Conservation (phyloP, 2,797 vertebrate species). For the Novumbra hubbsi region DNA sequence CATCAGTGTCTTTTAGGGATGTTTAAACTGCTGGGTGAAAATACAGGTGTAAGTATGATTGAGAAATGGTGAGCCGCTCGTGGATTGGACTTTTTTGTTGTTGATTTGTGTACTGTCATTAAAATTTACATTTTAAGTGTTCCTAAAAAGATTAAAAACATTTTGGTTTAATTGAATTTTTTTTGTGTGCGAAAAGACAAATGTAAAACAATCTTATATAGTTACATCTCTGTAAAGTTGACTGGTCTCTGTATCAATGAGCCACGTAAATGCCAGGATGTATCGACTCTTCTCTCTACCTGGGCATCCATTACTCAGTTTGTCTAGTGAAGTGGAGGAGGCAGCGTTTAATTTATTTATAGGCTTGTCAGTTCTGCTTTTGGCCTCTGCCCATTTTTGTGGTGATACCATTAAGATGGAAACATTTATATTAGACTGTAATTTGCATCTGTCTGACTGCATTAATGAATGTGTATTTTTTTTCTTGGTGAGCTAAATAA, state of each 20-base stretch:
- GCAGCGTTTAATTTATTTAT: constrained; percentile 17
- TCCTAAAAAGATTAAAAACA: neutral
- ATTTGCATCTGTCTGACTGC: neutral
- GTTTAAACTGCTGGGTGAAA: neutral
- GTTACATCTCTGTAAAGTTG: neutral
- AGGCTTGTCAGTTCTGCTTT: neutral
- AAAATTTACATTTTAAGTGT: neutral
- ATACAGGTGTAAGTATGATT: too few relatives aligned
- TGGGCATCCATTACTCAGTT: constrained; percentile 12
- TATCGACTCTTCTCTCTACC: constrained; percentile 4
- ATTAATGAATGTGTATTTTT: neutral
- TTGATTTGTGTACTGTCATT: neutral
- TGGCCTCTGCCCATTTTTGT: constrained; percentile 1
- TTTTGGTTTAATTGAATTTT: neutral
- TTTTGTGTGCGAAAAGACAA: neutral
- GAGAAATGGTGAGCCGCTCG: neutral
- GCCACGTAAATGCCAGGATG: constrained; percentile 15
- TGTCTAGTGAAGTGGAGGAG: constrained; percentile 7
- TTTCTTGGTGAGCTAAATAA: neutral
- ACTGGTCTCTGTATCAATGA: neutral
- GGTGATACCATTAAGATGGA: neutral
- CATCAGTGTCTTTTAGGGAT: neutral
- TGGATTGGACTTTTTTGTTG: neutral
- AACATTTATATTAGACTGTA: neutral
- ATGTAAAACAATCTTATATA: neutral